These are phyloP conservation scores for Butorides virescens DNA, from an alignment of 2,113 vertebrate species.

Conservation along the genomic window DNA sequence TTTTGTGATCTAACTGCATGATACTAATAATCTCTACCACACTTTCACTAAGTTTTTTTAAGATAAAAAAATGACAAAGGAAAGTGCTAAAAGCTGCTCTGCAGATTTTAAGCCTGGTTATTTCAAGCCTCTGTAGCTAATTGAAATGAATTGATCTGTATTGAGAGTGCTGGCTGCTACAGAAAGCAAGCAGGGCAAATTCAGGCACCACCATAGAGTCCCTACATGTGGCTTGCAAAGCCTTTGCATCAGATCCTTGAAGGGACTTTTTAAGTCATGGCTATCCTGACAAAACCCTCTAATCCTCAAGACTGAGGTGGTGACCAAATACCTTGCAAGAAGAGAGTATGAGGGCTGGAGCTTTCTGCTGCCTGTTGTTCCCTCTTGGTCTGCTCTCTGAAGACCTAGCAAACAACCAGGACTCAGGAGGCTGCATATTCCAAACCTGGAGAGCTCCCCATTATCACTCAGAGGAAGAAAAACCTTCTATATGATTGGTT, in stretches of 20 bases:
- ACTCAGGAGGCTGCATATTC: neutral
- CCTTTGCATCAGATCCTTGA: neutral
- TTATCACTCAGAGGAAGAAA: neutral
- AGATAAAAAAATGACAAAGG: neutral
- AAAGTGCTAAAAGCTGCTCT: neutral
- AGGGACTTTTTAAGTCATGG: neutral
- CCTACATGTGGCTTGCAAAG: neutral
- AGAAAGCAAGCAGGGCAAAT: neutral
- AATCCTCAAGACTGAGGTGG: neutral
- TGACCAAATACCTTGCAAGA: neutral
- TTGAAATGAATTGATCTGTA: conserved; percentile 35
- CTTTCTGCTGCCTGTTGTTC: neutral
- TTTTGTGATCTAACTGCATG: neutral
- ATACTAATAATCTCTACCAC: neutral
- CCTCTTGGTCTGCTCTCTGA: neutral
- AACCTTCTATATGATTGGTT: neutral
- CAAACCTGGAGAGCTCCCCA: neutral
- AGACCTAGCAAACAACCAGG: neutral
- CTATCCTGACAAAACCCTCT: neutral
- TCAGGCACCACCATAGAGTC: neutral
- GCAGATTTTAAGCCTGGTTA: neutral
- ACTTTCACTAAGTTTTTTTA: neutral
- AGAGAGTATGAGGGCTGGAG: neutral
- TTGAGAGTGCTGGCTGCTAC: neutral
- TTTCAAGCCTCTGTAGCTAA: conserved; percentile 13